Conservation (phyloP, 2,888 invertebrate species). For the Melanotus villosus region DNA sequence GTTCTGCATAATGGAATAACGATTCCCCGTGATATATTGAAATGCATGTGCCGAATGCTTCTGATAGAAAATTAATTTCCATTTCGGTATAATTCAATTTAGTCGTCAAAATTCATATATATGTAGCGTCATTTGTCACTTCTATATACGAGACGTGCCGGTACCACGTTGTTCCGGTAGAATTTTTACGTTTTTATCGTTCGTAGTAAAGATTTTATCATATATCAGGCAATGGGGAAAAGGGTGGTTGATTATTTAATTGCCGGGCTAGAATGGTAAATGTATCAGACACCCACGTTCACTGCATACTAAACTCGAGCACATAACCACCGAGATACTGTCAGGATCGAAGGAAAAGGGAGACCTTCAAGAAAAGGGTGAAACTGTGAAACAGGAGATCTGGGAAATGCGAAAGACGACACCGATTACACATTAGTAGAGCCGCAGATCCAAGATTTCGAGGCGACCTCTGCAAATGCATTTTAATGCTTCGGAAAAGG, state of each 20-base stretch:
- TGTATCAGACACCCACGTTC: background rate
- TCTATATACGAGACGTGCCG: background rate
- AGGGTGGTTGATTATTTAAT: background rate
- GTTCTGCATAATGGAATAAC: background rate
- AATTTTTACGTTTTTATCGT: background rate
- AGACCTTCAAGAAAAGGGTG: background rate
- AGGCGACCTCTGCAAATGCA: background rate
- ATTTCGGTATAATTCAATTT: constrained; percentile 40
- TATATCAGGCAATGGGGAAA: background rate
- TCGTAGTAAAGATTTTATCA: background rate
- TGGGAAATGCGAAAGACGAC: background rate
- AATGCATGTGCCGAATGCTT: constrained; percentile 36
- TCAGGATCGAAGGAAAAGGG: background rate
- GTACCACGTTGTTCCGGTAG: too few species aligned
- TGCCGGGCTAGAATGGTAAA: background rate
- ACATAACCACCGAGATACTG: background rate
- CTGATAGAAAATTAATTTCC: constrained; percentile 44
- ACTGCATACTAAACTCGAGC: background rate
- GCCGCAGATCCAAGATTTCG: background rate
- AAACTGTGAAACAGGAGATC: background rate
- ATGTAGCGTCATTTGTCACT: constrained; percentile 19
- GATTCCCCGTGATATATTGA: constrained; percentile 35
- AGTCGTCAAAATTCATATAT: constrained; percentile 29
- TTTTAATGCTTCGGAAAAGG: too few species aligned
- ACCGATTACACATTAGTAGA: background rate